Conservation (phyloP, 2,797 vertebrate genomes). For the Phylloscopus collybita region DNA sequence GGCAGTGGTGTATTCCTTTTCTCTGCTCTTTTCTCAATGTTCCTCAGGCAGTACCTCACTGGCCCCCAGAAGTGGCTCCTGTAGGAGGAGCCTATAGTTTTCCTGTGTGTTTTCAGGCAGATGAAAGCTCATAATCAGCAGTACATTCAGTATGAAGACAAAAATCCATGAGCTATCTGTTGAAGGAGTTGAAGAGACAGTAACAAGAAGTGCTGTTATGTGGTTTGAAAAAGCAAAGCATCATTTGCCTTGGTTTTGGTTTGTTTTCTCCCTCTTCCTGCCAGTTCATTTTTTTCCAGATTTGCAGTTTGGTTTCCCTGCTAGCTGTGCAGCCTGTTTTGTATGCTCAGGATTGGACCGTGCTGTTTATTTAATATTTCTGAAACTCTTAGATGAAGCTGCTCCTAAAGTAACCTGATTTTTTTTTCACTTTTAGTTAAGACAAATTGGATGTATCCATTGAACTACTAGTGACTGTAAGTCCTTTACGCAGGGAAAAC, state of each 20-base stretch:
- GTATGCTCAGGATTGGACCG: not conserved
- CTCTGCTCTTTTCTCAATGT: not conserved
- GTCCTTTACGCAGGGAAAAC: not conserved
- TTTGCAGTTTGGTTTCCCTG: not conserved
- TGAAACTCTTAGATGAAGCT: not conserved
- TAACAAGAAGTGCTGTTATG: not conserved
- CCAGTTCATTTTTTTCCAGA: not conserved
- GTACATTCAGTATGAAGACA: not conserved
- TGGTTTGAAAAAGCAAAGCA: not conserved
- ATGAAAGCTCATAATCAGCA: not conserved
- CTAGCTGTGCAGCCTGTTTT: not conserved
- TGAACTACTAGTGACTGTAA: not conserved
- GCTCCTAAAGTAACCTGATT: not conserved
- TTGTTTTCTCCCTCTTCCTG: accelerated
- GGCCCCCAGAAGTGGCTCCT: not conserved
- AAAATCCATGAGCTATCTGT: not conserved
- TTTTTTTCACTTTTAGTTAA: not conserved
- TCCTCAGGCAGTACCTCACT: not conserved
- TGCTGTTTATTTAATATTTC: not conserved
- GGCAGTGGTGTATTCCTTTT: not conserved
- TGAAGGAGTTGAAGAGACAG: not conserved
- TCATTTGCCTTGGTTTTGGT: not conserved
- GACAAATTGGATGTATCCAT: not conserved
- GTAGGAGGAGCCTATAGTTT: not conserved
- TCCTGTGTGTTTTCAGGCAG: not conserved